Percentiles rank a stretch among this genome's conserved stretches.
phyloP scores from a whole-genome alignment of 64 coral and sea anemone species.

The Dendronephthya gigantea region DNA sequence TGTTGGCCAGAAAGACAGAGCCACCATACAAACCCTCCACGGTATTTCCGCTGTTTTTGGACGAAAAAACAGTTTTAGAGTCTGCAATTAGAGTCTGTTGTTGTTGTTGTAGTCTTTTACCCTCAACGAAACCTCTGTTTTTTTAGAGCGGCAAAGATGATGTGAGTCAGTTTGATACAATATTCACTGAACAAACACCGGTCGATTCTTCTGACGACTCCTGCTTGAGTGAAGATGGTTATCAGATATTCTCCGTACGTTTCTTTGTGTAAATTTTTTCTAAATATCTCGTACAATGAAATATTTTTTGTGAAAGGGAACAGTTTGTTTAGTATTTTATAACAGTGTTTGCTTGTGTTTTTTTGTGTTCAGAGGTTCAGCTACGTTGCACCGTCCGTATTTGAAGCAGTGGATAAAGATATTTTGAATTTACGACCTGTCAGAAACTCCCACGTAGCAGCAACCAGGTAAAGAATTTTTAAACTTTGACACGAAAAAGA shows the following conservation, averaged over 20 bases:
- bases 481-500: too few relatives aligned
- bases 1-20: conserved; percentile 56
- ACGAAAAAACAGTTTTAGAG: too few relatives aligned
- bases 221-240: conserved; percentile 76
- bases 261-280: background rate
- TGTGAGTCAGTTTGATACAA: conserved; percentile 95
- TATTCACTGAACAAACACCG: conserved; percentile 79
- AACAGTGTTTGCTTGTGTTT: too few relatives aligned
- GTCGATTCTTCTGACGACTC: conserved; percentile 86
- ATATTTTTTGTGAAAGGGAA: background rate
- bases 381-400: conserved; percentile 82
- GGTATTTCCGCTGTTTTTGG: too few relatives aligned
- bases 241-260: conserved; percentile 72
- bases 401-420: conserved; percentile 43
- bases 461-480: background rate
- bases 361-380: conserved; percentile 62
- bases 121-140: background rate
- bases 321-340: background rate
- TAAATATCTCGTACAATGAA: background rate
- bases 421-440: background rate
- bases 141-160: conserved; percentile 76
- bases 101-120: too few relatives aligned
- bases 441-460: background rate
- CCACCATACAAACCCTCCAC: conserved; percentile 72
- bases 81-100: too few relatives aligned